Conservation (phyloP, 35 echinoderm and acorn worm genomes). For the Apostichopus japonicus region DNA sequence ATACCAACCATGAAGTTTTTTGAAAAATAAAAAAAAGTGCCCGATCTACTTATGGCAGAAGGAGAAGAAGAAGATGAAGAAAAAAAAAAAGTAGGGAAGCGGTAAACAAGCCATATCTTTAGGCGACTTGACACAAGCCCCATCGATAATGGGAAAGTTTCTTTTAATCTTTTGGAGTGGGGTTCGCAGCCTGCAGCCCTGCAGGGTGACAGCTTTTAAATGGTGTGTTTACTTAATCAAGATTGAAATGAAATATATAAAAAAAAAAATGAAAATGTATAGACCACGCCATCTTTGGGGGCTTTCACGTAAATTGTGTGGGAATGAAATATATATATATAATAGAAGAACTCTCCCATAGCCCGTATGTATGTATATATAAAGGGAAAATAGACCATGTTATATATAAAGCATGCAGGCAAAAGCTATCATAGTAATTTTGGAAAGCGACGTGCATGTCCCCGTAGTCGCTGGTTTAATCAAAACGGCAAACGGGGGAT, state of each 20-base stretch:
- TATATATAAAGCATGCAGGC: background rate
- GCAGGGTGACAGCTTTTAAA: conserved; percentile 17
- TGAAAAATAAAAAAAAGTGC: conserved; percentile 4
- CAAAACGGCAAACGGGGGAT: conserved; percentile 43
- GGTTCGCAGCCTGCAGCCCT: conserved; percentile 2
- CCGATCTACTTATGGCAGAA: conserved; percentile 18
- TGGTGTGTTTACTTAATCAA: conserved; percentile 39
- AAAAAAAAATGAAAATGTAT: background rate
- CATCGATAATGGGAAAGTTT: conserved; percentile 15
- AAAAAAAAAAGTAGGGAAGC: background rate
- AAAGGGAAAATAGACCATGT: background rate
- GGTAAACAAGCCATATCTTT: conserved; percentile 1
- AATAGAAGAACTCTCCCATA: background rate
- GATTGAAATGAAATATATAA: conserved; percentile 4
- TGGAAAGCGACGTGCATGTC: conserved; percentile 7
- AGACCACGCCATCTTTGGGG: conserved; percentile 6
- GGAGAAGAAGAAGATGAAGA: no score
- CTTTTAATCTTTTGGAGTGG: conserved; percentile 40
- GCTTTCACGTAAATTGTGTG: conserved; percentile 36
- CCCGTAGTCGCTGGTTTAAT: conserved; percentile 47
- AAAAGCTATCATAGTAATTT: conserved; percentile 22
- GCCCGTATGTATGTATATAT: background rate
- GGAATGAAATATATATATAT: background rate
- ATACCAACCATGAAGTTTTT: background rate
- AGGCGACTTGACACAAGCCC: conserved; percentile 31